Evolutionary conservation across 1,140 invertebrate species (phyloP).

Genomic region (Zaprionus davidi): DNA sequence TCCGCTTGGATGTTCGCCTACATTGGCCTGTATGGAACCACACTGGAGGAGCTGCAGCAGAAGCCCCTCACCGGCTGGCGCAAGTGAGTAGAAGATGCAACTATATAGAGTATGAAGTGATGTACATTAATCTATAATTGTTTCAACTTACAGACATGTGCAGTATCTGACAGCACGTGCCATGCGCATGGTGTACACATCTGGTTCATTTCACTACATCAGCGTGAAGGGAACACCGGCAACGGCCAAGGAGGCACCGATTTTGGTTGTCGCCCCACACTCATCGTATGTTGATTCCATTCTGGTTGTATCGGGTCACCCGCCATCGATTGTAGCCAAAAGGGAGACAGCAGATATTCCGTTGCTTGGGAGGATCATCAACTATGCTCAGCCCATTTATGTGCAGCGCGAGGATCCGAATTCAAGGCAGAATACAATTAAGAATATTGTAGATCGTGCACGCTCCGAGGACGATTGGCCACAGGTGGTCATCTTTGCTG

Average conservation of each 20-base stretch:
- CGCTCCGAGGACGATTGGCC: slow-evolving; percentile 94
- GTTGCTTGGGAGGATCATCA: slow-evolving; percentile 96
- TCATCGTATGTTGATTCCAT: slow-evolving; percentile 96
- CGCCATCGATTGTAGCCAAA: slow-evolving; percentile 95
- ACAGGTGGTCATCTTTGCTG: slow-evolving; percentile 97
- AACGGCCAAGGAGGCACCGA: slow-evolving; percentile 89
- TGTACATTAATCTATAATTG: background rate
- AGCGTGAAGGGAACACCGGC: slow-evolving; percentile 89
- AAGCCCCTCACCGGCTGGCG: slow-evolving; percentile 92
- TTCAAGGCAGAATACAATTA: slow-evolving; percentile 95
- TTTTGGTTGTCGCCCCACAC: slow-evolving; percentile 95
- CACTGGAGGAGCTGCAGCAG: slow-evolving; percentile 89
- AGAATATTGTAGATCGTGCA: slow-evolving; percentile 94
- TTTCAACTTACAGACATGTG: slow-evolving; percentile 51
- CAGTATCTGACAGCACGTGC: slow-evolving; percentile 62
- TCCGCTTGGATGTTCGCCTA: slow-evolving; percentile 92
- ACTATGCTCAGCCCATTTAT: slow-evolving; percentile 97
- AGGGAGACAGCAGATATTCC: slow-evolving; percentile 91
- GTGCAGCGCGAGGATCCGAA: slow-evolving; percentile 96
- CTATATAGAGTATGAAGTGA: background rate
- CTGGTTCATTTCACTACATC: slow-evolving; percentile 92
- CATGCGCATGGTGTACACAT: slow-evolving; percentile 91
- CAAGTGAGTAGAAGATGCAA: slow-evolving; percentile 86
- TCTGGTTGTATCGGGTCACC: slow-evolving; percentile 91
- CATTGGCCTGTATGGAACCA: slow-evolving; percentile 90